phyloP scores from a whole-genome alignment of 2,113 vertebrate species.

The Xyliphius kryptos region DNA sequence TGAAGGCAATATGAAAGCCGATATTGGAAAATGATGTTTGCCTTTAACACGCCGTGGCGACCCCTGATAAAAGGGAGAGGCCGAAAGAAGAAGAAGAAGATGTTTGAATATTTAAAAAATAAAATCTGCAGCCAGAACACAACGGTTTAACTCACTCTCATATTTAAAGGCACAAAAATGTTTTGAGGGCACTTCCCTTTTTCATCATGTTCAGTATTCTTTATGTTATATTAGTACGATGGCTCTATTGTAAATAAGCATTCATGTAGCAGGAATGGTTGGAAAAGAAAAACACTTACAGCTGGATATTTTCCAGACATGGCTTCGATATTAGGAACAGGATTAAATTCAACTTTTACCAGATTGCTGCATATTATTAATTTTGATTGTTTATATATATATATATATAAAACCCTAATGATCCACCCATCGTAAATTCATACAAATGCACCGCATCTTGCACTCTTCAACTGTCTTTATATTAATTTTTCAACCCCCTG shows the following conservation, averaged over 20 bases:
- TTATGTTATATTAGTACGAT: not conserved
- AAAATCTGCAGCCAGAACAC: too few relatives aligned
- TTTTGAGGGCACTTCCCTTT: too few relatives aligned
- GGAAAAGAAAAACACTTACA: not conserved
- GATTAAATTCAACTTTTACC: not conserved
- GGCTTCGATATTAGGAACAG: not conserved
- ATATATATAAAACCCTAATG: not conserved
- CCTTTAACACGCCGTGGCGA: too few relatives aligned
- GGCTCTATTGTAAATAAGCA: not conserved
- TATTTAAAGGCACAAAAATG: too few relatives aligned
- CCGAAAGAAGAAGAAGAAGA: too few relatives aligned
- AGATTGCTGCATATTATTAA: not conserved
- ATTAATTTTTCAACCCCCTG: slow-evolving; percentile 28
- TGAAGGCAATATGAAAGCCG: too few relatives aligned
- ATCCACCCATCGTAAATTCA: not conserved
- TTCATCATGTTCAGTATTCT: too few relatives aligned
- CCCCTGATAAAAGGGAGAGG: too few relatives aligned
- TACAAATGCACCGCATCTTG: not conserved
- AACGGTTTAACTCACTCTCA: too few relatives aligned
- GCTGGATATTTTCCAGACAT: not conserved
- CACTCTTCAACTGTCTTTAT: slow-evolving; percentile 2
- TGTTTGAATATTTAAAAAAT: too few relatives aligned
- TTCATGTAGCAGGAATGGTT: not conserved
- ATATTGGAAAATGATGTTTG: too few relatives aligned
- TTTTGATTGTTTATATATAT: too few relatives aligned